Evolutionary conservation across 1,140 invertebrate species (phyloP).

Genomic region (Drosophila subobscura): DNA sequence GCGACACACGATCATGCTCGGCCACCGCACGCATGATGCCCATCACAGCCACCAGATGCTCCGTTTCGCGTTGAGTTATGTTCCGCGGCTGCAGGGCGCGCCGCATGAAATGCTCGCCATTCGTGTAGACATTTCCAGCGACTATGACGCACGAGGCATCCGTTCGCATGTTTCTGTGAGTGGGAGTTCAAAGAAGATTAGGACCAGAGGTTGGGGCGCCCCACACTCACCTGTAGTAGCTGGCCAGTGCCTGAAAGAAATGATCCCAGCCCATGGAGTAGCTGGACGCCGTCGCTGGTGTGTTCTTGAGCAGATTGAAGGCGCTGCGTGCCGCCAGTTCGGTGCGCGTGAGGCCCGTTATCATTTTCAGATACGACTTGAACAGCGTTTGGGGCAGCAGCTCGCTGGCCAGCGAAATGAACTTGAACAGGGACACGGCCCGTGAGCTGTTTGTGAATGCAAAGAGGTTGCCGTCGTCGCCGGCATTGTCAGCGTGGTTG

Average conservation of each 20-base stretch:
- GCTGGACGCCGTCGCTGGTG: constrained; percentile 83
- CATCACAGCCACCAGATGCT: constrained; percentile 92
- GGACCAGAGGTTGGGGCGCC: too few species aligned
- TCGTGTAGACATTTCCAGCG: constrained; percentile 84
- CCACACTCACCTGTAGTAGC: constrained; percentile 87
- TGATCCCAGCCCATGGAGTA: constrained; percentile 92
- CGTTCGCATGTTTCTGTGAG: constrained; percentile 85
- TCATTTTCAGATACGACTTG: constrained; percentile 94
- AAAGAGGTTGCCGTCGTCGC: neutral
- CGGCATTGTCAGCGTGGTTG: neutral
- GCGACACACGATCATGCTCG: constrained; percentile 90
- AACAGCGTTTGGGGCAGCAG: constrained; percentile 93
- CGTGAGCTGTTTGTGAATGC: constrained; percentile 83
- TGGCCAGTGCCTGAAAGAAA: constrained; percentile 92
- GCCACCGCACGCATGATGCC: constrained; percentile 91
- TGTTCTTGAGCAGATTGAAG: constrained; percentile 93
- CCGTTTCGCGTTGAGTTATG: constrained; percentile 93
- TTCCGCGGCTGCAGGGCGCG: constrained; percentile 83
- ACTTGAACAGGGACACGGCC: constrained; percentile 94
- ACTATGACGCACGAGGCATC: constrained; percentile 84
- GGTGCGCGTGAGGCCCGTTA: constrained; percentile 91
- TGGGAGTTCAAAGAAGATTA: neutral
- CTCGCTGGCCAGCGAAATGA: constrained; percentile 94
- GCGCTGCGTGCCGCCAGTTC: constrained; percentile 90
- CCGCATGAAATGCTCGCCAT: too few species aligned